Evolutionary conservation across 2,113 vertebrate species (phyloP).

Genomic region (Bubo blakistoni): DNA sequence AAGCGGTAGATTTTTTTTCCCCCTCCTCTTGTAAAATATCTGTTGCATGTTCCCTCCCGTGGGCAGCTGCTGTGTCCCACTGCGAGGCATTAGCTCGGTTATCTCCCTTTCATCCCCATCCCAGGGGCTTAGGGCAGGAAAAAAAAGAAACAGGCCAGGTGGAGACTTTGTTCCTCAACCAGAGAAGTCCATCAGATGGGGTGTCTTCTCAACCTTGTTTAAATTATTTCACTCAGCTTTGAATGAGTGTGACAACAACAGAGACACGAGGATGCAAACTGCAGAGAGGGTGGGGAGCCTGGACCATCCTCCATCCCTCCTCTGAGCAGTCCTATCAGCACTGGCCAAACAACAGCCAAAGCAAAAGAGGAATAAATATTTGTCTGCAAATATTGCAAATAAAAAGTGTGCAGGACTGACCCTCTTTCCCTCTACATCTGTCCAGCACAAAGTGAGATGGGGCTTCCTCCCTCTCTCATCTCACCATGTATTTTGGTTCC

Average conservation of each 20-base stretch:
- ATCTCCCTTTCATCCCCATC: background rate
- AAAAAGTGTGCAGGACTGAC: background rate
- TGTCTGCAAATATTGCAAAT: background rate
- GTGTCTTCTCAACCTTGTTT: background rate
- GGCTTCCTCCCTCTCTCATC: background rate
- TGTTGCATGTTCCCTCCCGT: background rate
- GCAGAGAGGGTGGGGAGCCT: background rate
- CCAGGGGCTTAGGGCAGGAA: background rate
- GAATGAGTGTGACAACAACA: rapidly evolving
- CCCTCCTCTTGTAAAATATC: background rate
- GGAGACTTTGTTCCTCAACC: background rate
- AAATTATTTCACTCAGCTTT: background rate
- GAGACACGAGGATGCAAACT: background rate
- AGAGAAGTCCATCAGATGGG: background rate
- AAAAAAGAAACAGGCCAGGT: background rate
- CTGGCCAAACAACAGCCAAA: background rate
- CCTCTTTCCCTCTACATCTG: background rate
- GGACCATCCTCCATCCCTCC: background rate
- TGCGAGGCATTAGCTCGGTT: background rate
- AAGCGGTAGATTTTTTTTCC: rapidly evolving
- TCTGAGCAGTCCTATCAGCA: background rate
- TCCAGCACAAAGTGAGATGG: rapidly evolving
- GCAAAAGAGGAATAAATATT: background rate
- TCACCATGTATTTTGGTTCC: background rate
- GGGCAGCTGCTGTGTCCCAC: slow-evolving; percentile 9